Base-by-base conservation (phyloP, 1,140 invertebrate genomes). In the Vollenhovia emeryi region DNA sequence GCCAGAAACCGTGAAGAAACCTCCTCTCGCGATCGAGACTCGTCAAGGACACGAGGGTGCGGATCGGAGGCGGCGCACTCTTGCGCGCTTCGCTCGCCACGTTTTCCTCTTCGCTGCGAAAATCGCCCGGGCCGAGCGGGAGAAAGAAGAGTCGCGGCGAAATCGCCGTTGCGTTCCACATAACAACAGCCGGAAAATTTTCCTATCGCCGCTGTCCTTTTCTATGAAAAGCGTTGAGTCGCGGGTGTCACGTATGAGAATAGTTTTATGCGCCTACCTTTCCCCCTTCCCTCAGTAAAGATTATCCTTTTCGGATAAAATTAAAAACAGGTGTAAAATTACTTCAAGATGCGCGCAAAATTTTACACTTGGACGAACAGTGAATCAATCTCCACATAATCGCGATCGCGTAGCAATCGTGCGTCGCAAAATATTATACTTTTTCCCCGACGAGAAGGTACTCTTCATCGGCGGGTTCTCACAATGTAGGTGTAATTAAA, bases 31-130 rank as follows among this genome's bases (percentile, higher is more conserved):
- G 88, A 85, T 88, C 89, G 76, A 60, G 86, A 84, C 86, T 90
- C 78, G 90, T 85, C 89, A 90, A 90, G 89, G 89, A 88, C 89
- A 90, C 89, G 78, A 85, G 84, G 68, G 83, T 87, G 88, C 80
- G 75, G 68, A 74, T 86, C 78, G 66, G 66, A 84, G 85, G 78
- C 76, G n/a, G 71, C 21, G 66, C 59, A 79, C 43, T n/a, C n/a
- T 40, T 43, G 74, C 33, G 59, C 80, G 55, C 83, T 43, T n/a
- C 69, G 40, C 52, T 68, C 60, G 60, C 33, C 71, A 43, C 75
- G 86, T 87, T 89, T 90, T 89, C 88, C 88, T 89, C 68, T 86
- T 84, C 85, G 59, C 80, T 66, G 71, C 55, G 89, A 87, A 89
- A 89, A 90, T 90, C 87, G 50, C 15, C 21, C 57, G 45, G 24